Conservation (phyloP, 2,113 vertebrate species). For the Sphaerodactylus townsendi region DNA sequence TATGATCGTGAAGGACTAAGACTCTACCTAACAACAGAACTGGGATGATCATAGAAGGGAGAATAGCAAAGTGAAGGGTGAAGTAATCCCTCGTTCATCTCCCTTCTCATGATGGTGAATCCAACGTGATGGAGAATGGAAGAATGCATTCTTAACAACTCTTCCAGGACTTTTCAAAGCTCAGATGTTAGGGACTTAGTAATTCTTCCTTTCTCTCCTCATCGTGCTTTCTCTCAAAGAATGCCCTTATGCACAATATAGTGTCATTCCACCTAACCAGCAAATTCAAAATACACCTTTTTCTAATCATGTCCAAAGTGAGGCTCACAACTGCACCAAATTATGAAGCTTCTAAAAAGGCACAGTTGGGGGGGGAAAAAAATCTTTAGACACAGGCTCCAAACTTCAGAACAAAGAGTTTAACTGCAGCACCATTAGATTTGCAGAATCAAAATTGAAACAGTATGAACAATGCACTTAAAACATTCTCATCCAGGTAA, state of each 20-base stretch:
- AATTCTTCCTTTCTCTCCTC: background rate
- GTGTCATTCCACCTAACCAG: conserved; percentile 28
- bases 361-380: conserved; percentile 43
- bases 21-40: conserved; percentile 21
- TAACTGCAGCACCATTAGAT: conserved; percentile 44
- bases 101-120: background rate
- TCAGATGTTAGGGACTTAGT: background rate
- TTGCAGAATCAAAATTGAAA: conserved; percentile 56
- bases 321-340: conserved; percentile 22
- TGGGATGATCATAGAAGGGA: conserved; percentile 26
- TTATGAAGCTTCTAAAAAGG: conserved; percentile 49
- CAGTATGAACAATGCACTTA: conserved; percentile 10
- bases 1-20: conserved; percentile 37
- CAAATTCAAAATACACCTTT: conserved; percentile 23
- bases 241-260: conserved; percentile 11
- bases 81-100: conserved; percentile 9
- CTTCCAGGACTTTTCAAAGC: conserved; percentile 21
- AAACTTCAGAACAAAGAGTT: conserved; percentile 9
- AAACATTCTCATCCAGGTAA: background rate
- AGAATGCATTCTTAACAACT: conserved; percentile 25
- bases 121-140: conserved; percentile 18
- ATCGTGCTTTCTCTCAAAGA: background rate
- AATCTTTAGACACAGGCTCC: conserved; percentile 24
- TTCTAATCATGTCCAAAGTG: conserved; percentile 17
- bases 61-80: conserved; percentile 2